Percentiles rank a stretch among this genome's conserved stretches.
phyloP scores from a whole-genome alignment of 2,888 invertebrate species.

The Scotopteryx bipunctaria region DNA sequence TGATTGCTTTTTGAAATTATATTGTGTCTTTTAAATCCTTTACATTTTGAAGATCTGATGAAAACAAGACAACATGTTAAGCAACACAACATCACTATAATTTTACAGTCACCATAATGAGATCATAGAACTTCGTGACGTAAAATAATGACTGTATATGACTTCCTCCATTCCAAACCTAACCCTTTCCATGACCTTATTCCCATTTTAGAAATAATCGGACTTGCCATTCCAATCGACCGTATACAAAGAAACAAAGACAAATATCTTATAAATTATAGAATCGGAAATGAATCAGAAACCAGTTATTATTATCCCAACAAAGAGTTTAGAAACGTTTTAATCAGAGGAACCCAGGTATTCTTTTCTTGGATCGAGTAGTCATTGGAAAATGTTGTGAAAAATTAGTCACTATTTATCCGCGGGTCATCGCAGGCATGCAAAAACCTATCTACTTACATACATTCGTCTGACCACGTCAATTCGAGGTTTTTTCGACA shows the following conservation, averaged over 20 bases:
- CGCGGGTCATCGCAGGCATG: too few species aligned
- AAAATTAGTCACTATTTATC: too few species aligned
- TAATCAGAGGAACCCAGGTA: background rate
- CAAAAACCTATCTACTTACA: too few species aligned
- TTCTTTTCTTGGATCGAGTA: background rate
- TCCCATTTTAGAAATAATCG: slow-evolving; percentile 22
- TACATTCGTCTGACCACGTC: too few species aligned
- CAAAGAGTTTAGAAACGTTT: background rate
- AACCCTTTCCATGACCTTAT: slow-evolving; percentile 20
- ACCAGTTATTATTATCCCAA: slow-evolving; percentile 1
- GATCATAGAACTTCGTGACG: slow-evolving; percentile 15
- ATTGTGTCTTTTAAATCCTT: too few species aligned
- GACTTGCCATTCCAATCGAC: slow-evolving; percentile 17
- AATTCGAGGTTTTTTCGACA: too few species aligned
- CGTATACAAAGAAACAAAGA: slow-evolving; percentile 17
- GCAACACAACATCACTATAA: too few species aligned
- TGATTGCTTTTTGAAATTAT: too few species aligned
- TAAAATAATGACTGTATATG: slow-evolving; percentile 9
- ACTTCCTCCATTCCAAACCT: slow-evolving; percentile 25
- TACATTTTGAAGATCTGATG: too few species aligned
- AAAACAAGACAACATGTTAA: too few species aligned
- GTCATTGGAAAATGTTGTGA: background rate
- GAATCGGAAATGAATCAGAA: background rate
- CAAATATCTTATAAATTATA: slow-evolving; percentile 2
- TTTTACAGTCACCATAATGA: background rate